phyloP scores from a whole-genome alignment of 2,113 vertebrate species.

The Gracilinanus agilis region DNA sequence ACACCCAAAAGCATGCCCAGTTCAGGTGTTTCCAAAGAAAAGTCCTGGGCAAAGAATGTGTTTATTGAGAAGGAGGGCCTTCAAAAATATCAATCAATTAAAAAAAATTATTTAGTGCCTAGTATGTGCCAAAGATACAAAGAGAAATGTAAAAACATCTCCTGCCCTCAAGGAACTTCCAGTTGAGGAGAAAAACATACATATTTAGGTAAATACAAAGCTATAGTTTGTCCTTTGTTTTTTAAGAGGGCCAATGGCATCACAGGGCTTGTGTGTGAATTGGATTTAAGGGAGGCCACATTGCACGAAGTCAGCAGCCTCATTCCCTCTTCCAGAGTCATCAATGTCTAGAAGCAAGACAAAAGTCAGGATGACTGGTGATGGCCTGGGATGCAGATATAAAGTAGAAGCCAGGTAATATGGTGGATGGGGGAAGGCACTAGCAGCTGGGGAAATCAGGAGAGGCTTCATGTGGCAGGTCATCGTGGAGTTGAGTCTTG shows the following conservation, averaged over 20 bases:
- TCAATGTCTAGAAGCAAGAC: too few relatives aligned
- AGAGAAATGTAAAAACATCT: not conserved
- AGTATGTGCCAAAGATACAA: not conserved
- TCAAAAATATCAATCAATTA: not conserved
- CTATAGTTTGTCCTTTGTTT: too few relatives aligned
- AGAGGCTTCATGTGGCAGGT: not conserved
- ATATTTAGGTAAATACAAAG: not conserved
- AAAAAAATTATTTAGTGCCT: not conserved
- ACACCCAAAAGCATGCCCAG: not conserved
- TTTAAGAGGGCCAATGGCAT: too few relatives aligned
- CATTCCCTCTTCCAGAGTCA: too few relatives aligned
- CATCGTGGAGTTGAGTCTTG: not conserved
- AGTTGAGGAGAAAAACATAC: not conserved
- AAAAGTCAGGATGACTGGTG: too few relatives aligned
- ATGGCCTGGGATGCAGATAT: too few relatives aligned
- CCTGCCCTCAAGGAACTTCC: not conserved
- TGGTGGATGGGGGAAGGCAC: not conserved
- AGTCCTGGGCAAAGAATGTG: not conserved
- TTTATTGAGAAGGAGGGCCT: not conserved
- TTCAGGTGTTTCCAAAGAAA: not conserved
- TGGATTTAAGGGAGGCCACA: too few relatives aligned
- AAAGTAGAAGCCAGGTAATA: not conserved
- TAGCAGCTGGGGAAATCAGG: too few relatives aligned
- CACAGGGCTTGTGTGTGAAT: too few relatives aligned
- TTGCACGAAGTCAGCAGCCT: too few relatives aligned